phyloP scores from a whole-genome alignment of 2,113 vertebrate genomes.

The Nycticryphes semicollaris region DNA sequence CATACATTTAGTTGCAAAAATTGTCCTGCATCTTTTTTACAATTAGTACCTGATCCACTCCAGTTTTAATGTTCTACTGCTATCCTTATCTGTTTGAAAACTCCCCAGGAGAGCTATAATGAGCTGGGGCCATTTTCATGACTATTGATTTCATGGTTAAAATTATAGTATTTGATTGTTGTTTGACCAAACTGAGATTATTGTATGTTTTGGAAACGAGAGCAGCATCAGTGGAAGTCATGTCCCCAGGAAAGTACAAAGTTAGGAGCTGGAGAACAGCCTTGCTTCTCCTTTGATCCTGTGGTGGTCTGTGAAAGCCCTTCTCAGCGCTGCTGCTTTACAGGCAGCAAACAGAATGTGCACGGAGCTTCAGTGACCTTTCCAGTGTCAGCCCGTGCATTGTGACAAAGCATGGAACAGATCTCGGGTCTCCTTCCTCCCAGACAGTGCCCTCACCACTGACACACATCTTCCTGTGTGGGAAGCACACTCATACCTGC shows the following conservation, averaged over 20 bases:
- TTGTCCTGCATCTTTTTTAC: background rate
- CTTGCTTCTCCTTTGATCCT: background rate
- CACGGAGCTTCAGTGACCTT: background rate
- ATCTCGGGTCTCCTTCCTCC: background rate
- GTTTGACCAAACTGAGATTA: conserved; percentile 29
- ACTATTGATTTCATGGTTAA: conserved; percentile 59
- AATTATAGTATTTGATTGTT: conserved; percentile 61
- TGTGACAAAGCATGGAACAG: accelerated
- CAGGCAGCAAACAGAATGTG: background rate
- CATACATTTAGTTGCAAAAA: background rate
- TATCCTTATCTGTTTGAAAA: conserved; percentile 32
- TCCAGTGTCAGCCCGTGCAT: background rate
- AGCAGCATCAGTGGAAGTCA: background rate
- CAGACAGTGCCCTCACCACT: background rate
- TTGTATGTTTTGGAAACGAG: conserved; percentile 23
- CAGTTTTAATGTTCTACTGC: background rate
- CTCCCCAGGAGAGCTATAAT: conserved; percentile 25
- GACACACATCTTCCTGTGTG: accelerated
- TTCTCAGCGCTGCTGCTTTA: background rate
- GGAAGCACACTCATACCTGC: accelerated
- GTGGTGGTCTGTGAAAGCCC: accelerated
- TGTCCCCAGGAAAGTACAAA: background rate
- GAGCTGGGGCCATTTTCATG: conserved; percentile 16
- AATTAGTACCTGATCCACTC: conserved; percentile 29
- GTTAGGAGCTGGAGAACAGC: background rate